Base-by-base conservation (phyloP, 2,113 vertebrate genomes). In the Glaucomys volans region DNA sequence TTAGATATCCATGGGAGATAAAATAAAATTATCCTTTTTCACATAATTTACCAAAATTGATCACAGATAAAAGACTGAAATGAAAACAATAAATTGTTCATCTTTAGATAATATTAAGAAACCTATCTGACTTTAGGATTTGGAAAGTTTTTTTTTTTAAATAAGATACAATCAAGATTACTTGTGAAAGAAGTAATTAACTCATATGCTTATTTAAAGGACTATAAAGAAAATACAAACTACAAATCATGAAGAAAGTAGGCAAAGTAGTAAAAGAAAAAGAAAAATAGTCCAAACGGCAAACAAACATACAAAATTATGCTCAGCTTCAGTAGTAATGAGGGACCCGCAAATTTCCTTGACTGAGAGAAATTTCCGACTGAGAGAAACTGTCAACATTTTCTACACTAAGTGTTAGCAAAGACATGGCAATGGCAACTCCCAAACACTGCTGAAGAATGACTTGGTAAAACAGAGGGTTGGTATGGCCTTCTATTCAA, bases 171-270 rank as follows among this genome's bases (percentile, higher is more conserved):
- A 90, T 69, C 42, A 83, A 90, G 67, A 81, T 52, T 71, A 69
- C 52, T 74, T 72, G 35, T 50, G 74, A 94, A 88, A 10, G 16
- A 59, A 76, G 93, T 72, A 40, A 79, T 62, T 85, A 44, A 84
- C 57, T 83, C 67, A 71, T 54, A 50, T 76, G 18, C 26, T 74
- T 85, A 90, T 75, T 10, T 77, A 86, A 94, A 83, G 47, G 88
- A 85, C 52, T 30, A 62, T 18, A 72, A 81, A 74, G 81, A 93
- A 91, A 47, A 93, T 37, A 35, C 83, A 95, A 2, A 91, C 16
- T 20, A 47, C 8, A 90, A 76, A 47, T 66, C 64, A 87, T 6
- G 76, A 32, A 84, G 30, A 72, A 80, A 82, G 2, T 12, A 81
- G 10, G 8, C 7, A 90, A 89, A 82, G 18, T 35, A 30, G 8